Evolutionary conservation across 1,140 invertebrate genomes (phyloP).

Genomic region (Heliconius himera): DNA sequence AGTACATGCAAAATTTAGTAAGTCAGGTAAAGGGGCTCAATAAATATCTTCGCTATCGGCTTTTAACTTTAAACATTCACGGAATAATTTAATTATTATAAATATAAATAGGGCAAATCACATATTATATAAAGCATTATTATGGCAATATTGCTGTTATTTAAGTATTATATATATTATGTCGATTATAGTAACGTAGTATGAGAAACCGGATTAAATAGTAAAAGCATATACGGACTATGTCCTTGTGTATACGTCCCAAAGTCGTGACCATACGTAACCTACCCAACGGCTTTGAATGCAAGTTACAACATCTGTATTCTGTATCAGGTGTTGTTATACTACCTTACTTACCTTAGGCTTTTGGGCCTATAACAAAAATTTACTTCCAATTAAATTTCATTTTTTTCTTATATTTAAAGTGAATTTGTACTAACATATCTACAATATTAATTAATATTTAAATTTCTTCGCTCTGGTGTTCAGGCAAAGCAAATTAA

Average conservation of each 20-base stretch:
- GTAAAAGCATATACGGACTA: conserved; percentile 32
- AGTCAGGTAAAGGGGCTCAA: no score
- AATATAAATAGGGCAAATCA: neutral
- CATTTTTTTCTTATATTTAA: no score
- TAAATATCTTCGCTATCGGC: no score
- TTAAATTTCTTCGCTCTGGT: no score
- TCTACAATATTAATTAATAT: neutral
- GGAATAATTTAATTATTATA: no score
- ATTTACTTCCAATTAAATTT: neutral
- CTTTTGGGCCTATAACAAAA: neutral
- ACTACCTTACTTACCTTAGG: neutral
- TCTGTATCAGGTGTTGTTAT: neutral
- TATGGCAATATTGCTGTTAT: neutral
- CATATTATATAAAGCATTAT: neutral
- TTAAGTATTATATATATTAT: neutral
- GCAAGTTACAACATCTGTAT: conserved; percentile 19
- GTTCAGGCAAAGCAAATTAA: no score
- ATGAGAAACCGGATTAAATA: conserved; percentile 18
- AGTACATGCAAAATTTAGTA: no score
- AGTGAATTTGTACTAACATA: no score
- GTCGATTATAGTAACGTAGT: neutral
- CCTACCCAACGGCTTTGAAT: conserved; percentile 32
- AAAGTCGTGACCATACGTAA: conserved; percentile 60
- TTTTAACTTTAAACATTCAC: no score
- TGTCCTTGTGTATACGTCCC: conserved; percentile 65